phyloP scores from a whole-genome alignment of 2,888 invertebrate species.

The Nasonia oneida region DNA sequence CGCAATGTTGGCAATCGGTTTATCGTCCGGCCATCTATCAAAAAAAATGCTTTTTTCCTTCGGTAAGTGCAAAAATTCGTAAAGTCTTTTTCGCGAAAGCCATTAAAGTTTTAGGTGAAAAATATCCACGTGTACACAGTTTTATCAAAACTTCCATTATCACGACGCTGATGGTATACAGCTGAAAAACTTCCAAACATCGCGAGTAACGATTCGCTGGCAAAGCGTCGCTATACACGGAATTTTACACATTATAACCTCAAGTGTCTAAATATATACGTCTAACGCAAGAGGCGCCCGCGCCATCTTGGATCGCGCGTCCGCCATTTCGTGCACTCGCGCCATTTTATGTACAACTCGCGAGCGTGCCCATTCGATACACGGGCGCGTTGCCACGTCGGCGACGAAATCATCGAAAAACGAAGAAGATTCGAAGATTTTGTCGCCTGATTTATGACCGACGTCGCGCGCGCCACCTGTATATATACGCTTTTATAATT shows the following conservation, averaged over 20 bases:
- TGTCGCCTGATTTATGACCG: not conserved
- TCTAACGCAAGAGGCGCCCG: slow-evolving; percentile 3
- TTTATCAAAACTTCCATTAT: not conserved
- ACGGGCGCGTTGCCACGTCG: not conserved
- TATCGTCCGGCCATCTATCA: not conserved
- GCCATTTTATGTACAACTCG: not conserved
- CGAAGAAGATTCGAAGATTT: not conserved
- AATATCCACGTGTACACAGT: not conserved
- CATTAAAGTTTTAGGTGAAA: not conserved
- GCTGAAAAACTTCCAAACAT: not conserved
- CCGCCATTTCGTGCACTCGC: not conserved
- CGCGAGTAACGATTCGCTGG: not conserved
- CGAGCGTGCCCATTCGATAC: not conserved
- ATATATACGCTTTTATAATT: slow-evolving; percentile 29
- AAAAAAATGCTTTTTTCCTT: not conserved
- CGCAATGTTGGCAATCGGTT: not conserved
- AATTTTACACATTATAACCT: not conserved
- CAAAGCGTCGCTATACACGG: not conserved
- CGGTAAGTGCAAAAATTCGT: not conserved
- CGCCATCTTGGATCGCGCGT: slow-evolving; percentile 3
- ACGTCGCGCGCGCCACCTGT: slow-evolving; percentile 13
- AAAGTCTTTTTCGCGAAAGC: not conserved
- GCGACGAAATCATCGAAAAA: not conserved
- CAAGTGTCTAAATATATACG: not conserved
- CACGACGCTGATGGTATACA: no score